These are phyloP conservation scores for Psittacula echo DNA, from an alignment of 2,797 vertebrate genomes.

Conservation along the genomic window DNA sequence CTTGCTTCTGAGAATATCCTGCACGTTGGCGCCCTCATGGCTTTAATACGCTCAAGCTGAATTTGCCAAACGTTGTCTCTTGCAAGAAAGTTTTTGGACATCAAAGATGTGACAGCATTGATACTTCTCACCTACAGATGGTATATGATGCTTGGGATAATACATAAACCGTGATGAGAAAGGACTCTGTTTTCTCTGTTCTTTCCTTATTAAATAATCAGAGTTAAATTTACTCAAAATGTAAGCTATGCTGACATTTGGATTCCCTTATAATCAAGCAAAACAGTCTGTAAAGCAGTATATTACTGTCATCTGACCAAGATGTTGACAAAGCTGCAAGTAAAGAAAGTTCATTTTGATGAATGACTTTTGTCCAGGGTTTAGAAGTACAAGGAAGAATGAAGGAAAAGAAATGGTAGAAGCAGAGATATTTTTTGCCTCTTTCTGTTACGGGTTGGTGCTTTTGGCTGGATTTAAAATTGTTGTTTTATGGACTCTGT, in stretches of 20 bases:
- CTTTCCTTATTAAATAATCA: neutral
- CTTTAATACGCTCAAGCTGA: neutral
- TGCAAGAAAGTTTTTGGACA: neutral
- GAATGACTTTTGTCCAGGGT: neutral
- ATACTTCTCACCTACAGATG: neutral
- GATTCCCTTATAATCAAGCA: neutral
- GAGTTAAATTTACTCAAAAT: neutral
- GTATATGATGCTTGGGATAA: neutral
- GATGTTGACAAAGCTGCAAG: neutral
- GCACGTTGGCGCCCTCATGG: neutral
- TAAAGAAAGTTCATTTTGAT: neutral
- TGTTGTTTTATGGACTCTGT: neutral
- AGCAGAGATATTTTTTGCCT: neutral
- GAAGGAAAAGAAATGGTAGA: neutral
- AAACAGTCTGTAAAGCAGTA: neutral
- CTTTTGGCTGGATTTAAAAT: neutral
- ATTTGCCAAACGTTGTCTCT: neutral
- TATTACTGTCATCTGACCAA: neutral
- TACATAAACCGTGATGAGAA: neutral
- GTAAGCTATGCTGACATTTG: neutral
- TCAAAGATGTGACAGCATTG: neutral
- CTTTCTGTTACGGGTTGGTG: neutral
- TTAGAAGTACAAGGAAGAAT: neutral
- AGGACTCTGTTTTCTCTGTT: rapidly evolving
- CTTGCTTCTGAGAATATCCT: neutral